Evolutionary conservation across 2,113 vertebrate species (phyloP).

Genomic region (Halcyon malimbica): DNA sequence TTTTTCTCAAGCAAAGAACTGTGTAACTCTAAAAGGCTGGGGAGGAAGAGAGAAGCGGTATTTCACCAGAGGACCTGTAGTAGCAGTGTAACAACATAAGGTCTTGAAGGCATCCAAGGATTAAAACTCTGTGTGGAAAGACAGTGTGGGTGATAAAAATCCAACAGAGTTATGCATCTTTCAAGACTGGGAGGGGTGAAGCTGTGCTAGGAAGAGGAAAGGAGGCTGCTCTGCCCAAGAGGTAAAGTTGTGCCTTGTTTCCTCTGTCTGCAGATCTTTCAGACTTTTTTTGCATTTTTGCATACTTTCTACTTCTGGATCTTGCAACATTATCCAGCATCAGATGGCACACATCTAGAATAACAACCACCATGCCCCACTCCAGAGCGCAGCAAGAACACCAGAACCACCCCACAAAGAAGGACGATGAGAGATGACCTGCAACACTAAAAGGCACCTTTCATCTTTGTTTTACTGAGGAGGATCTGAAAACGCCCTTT

Average conservation of each 20-base stretch:
- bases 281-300: not conserved
- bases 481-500: not conserved
- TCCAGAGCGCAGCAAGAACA: rapidly evolving
- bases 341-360: not conserved
- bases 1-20: not conserved
- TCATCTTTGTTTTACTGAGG: not conserved
- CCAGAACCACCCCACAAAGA: not conserved
- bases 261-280: not conserved
- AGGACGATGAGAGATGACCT: not conserved
- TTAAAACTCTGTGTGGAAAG: not conserved
- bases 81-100: not conserved
- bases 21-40: not conserved
- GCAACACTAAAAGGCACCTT: not conserved
- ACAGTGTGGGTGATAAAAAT: not conserved
- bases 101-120: not conserved
- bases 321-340: not conserved
- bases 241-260: not conserved
- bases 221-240: not conserved
- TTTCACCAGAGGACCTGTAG: not conserved
- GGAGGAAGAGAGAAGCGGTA: not conserved
- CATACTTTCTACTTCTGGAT: conserved; percentile 42
- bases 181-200: not conserved
- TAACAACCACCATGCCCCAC: rapidly evolving
- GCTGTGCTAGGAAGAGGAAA: not conserved
- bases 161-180: not conserved